Evolutionary conservation across 2,888 invertebrate genomes (phyloP).

Genomic region (Serrognathus titanus): DNA sequence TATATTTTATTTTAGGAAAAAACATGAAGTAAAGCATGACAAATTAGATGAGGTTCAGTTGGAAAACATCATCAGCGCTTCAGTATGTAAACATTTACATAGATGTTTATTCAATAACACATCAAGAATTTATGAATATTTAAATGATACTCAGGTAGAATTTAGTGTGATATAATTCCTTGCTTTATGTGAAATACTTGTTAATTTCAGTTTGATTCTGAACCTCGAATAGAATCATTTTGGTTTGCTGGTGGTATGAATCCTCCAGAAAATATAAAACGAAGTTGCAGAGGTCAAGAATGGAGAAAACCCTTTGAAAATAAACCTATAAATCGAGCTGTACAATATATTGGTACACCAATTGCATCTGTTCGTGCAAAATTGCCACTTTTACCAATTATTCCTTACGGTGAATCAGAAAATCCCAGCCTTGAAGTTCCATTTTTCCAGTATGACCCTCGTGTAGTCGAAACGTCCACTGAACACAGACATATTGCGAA

Average conservation of each 20-base stretch:
- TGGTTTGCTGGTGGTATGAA: slow-evolving; percentile 79
- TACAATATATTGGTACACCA: slow-evolving; percentile 71
- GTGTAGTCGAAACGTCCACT: slow-evolving; percentile 56
- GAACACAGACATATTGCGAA: slow-evolving; percentile 65
- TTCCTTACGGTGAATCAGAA: slow-evolving; percentile 55
- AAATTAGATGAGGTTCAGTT: slow-evolving; percentile 35
- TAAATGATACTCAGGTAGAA: slow-evolving; percentile 59
- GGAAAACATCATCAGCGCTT: slow-evolving; percentile 52
- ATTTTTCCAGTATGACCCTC: slow-evolving; percentile 59
- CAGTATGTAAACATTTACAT: slow-evolving; percentile 66
- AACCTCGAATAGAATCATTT: slow-evolving; percentile 79
- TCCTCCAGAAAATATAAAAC: slow-evolving; percentile 51
- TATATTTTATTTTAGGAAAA: slow-evolving; percentile 33
- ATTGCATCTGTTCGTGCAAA: slow-evolving; percentile 66
- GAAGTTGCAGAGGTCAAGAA: slow-evolving; percentile 35
- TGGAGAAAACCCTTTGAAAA: slow-evolving; percentile 50
- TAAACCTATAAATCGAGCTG: slow-evolving; percentile 60
- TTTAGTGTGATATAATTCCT: too few relatives aligned
- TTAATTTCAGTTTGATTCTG: slow-evolving; percentile 62
- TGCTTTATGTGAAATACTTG: background rate
- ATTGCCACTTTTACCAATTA: slow-evolving; percentile 65
- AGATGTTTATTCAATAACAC: slow-evolving; percentile 62
- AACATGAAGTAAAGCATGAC: slow-evolving; percentile 33
- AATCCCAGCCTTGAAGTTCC: slow-evolving; percentile 59
- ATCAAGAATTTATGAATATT: slow-evolving; percentile 57